These are phyloP conservation scores for Marcusenius ussheri DNA, from an alignment of 2,113 vertebrate genomes.

Conservation along the genomic window DNA sequence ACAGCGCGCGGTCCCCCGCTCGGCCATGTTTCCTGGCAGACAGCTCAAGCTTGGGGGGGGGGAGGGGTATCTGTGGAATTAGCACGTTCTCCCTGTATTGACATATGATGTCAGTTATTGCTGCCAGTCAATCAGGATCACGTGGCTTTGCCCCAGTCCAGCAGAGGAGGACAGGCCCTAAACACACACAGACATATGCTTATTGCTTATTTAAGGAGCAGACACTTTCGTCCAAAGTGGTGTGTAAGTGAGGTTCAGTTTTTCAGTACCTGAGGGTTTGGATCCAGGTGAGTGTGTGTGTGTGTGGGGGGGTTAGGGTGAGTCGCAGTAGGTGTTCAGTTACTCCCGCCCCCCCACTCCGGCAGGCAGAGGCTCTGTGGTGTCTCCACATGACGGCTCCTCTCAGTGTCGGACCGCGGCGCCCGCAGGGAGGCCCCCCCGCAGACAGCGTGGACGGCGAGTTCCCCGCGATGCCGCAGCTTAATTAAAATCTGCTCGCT, in stretches of 20 bases:
- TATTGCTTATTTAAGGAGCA: neutral
- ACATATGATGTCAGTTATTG: neutral
- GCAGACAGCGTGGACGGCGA: neutral
- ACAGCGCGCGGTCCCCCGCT: neutral
- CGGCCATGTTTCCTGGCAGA: neutral
- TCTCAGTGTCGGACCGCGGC: neutral
- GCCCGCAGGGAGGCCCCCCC: neutral
- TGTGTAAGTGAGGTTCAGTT: too few species aligned
- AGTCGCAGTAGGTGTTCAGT: neutral
- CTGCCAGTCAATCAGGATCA: neutral
- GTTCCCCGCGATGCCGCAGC: neutral
- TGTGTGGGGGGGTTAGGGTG: neutral
- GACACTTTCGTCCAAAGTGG: neutral
- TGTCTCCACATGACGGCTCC: neutral
- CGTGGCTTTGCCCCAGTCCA: too few species aligned
- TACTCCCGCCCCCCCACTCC: neutral
- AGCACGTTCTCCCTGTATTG: neutral
- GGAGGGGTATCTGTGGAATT: neutral
- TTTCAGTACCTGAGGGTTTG: neutral
- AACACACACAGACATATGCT: neutral
- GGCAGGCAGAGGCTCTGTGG: neutral
- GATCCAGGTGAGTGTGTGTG: neutral
- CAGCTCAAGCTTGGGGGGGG: neutral
- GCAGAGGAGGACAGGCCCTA: neutral
- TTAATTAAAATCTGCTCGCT: neutral